These are phyloP conservation scores for Cladopsammia gracilis DNA, from an alignment of 64 coral and sea anemone species.

Conservation along the genomic window DNA sequence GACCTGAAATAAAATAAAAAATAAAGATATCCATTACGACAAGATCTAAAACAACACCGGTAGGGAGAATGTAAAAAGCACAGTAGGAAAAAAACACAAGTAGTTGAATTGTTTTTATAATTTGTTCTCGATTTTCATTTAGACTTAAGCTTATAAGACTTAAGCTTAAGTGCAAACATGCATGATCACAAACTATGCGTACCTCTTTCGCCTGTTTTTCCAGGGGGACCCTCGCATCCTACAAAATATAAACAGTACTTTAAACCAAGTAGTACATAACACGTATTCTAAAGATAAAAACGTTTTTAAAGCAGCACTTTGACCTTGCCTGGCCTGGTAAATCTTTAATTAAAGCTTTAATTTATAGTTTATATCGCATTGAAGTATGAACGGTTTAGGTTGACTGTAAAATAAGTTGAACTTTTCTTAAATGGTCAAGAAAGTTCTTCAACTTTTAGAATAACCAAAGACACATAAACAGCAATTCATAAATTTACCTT, in stretches of 20 bases:
- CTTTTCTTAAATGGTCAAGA: neutral
- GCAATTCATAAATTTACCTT: conserved; percentile 68
- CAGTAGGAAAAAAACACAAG: too few species aligned
- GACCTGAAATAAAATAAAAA: conserved; percentile 55
- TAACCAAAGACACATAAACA: conserved; percentile 10
- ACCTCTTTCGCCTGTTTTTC: conserved; percentile 80
- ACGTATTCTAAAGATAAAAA: too few species aligned
- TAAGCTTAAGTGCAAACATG: too few species aligned
- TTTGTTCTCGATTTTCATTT: too few species aligned
- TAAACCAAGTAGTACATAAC: neutral
- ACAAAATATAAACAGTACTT: neutral
- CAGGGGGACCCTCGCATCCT: conserved; percentile 87
- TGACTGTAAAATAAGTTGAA: too few species aligned
- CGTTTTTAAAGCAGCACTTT: neutral
- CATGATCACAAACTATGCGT: neutral
- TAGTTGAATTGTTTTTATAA: too few species aligned
- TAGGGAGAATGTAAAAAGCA: too few species aligned
- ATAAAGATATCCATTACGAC: too few species aligned
- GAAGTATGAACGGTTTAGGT: too few species aligned
- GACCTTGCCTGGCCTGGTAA: neutral
- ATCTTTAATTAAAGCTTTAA: neutral
- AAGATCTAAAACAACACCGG: too few species aligned
- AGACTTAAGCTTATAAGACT: too few species aligned
- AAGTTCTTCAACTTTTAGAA: conserved; percentile 1
- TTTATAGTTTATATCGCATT: too few species aligned